Evolutionary conservation across 2,113 vertebrate genomes (phyloP).

Genomic region (Dipodomys ordii): DNA sequence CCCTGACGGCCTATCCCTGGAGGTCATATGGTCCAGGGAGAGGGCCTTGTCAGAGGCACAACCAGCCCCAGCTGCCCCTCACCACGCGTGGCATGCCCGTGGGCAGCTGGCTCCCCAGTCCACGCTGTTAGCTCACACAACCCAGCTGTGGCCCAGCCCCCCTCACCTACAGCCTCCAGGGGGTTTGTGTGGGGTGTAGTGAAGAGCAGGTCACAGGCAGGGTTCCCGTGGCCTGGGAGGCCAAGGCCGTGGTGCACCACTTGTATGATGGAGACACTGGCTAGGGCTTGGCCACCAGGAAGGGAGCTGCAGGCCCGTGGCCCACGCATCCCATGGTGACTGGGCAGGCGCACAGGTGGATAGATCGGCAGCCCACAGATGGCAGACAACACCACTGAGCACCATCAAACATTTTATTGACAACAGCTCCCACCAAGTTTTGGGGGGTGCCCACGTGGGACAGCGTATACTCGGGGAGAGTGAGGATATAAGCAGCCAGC

Average conservation of each 20-base stretch:
- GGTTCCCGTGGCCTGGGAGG: background rate
- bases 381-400: background rate
- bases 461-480: fast-evolving
- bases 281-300: background rate
- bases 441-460: background rate
- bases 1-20: background rate
- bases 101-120: background rate
- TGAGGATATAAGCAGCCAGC: background rate
- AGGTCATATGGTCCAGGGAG: background rate
- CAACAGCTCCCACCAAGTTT: background rate
- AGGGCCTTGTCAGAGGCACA: background rate
- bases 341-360: background rate
- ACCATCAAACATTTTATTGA: constrained; percentile 34
- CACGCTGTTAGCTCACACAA: background rate
- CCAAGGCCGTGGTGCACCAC: fast-evolving
- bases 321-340: background rate
- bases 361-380: background rate
- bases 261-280: fast-evolving
- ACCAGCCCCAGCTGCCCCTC: background rate
- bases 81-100: background rate
- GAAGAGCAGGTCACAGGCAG: background rate
- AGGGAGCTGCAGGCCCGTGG: too few species aligned
- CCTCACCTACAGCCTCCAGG: too few species aligned
- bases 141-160: background rate
- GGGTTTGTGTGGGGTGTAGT: fast-evolving